phyloP scores from a whole-genome alignment of 2,797 vertebrate species.

The Caiman crocodilus region DNA sequence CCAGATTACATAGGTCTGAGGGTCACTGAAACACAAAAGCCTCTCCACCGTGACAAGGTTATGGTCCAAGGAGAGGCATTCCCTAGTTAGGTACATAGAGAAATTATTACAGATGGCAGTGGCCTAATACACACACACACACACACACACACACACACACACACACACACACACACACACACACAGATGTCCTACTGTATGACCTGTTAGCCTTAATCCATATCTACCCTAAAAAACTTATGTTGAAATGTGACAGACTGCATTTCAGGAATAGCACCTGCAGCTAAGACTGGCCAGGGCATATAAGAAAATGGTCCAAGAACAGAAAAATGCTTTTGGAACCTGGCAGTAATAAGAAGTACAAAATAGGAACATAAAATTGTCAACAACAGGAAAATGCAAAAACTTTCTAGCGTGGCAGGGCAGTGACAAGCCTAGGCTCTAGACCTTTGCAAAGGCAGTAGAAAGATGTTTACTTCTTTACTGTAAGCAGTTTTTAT shows the following conservation, averaged over 20 bases:
- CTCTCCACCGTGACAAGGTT: too few relatives aligned
- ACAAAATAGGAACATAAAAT: background rate
- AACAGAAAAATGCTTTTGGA: background rate
- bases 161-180: too few relatives aligned
- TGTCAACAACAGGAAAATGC: background rate
- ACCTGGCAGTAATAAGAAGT: background rate
- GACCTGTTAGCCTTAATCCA: background rate
- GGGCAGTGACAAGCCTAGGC: too few relatives aligned
- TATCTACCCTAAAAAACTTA: background rate
- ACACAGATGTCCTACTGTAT: background rate
- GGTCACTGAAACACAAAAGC: too few relatives aligned
- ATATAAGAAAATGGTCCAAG: background rate
- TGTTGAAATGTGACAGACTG: background rate
- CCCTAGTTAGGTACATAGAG: background rate
- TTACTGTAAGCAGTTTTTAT: too few relatives aligned
- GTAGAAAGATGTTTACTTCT: too few relatives aligned
- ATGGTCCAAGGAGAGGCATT: background rate
- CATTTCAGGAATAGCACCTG: accelerated
- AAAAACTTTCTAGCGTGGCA: background rate
- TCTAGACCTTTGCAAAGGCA: too few relatives aligned
- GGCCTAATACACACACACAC: background rate
- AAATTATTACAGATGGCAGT: background rate
- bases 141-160: too few relatives aligned
- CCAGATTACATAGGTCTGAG: too few relatives aligned
- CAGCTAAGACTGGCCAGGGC: background rate